Base-by-base conservation (phyloP, 2,888 invertebrate genomes). In the Nomada ferruginata region DNA sequence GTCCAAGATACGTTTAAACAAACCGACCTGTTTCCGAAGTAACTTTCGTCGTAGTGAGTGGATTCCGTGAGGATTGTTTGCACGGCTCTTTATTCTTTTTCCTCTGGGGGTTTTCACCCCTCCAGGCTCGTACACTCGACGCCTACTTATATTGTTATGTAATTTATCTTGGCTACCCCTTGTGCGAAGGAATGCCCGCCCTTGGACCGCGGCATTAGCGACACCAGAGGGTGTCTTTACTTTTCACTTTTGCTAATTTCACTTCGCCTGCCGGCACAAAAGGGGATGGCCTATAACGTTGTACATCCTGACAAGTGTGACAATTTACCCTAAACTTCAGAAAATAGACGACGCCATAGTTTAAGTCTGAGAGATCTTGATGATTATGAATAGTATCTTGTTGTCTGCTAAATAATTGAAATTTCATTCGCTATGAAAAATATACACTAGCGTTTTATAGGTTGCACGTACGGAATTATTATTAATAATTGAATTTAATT, bases 211-310 rank as follows among this genome's bases (percentile, higher is more conserved):
- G 86, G 84, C 85, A 90, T 90, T 91, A 90, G 89, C 85, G 84
- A 85, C 87, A 84, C 85, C 86, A 79, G 87, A 82, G 89, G 89
- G 88, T 89, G 87, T 88, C 90, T 88, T 91, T 92, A 92, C 91
- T 92, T 93, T 92, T 92, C 92, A 92, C 92, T 92, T 91, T 92
- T 91, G 89, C 91, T 92, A 92, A 92, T 92, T 92, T 91, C 89
- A 76, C 79, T 76, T 73, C 68, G 64, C 77, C 77, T 64, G 57
- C 60, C 50, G 55, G 55, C 74, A 20, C 42, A n/a, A 70, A 29
- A 36, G 44, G 69, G 73, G 29, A 52, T 55, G 60, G 65, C 57
- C 64, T 76, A 44, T 64, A 64, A 73, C 74, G 71, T 75, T 69
- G 68, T 55, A 50, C 60, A 26, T 76, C 80, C 26, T 75, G 79